phyloP scores from a whole-genome alignment of 2,888 invertebrate species.

The Holacanthella duospinosa region DNA sequence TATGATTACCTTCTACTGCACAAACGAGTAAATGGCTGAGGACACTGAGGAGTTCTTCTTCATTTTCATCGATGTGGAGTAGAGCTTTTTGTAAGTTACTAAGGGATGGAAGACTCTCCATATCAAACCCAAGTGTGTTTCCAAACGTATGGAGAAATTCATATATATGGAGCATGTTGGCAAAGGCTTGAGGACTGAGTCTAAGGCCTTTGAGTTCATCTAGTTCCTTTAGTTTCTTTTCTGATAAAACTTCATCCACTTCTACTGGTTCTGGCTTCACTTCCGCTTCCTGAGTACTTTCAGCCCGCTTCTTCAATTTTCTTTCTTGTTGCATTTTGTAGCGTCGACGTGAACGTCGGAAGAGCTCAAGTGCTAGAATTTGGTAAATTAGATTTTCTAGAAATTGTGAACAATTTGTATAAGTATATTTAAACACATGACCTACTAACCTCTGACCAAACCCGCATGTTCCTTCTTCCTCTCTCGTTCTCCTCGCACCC shows the following conservation, averaged over 20 bases:
- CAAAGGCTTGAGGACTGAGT: conserved; percentile 77
- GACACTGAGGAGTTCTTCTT: conserved; percentile 73
- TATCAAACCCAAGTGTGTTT: conserved; percentile 78
- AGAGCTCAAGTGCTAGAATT: conserved; percentile 25
- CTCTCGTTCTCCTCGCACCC: conserved; percentile 62
- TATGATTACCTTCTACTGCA: conserved; percentile 56
- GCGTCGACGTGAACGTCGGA: conserved; percentile 21
- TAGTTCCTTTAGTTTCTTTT: conserved; percentile 45
- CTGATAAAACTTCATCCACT: conserved; percentile 14
- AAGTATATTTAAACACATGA: neutral
- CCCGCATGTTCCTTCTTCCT: conserved; percentile 81
- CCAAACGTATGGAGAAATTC: conserved; percentile 95
- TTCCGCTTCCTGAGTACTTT: conserved; percentile 14
- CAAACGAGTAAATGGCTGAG: conserved; percentile 81
- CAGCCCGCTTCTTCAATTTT: conserved; percentile 19
- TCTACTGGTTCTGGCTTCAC: conserved; percentile 10
- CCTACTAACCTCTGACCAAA: conserved; percentile 50
- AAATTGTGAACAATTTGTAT: neutral
- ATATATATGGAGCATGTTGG: conserved; percentile 85
- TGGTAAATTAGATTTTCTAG: conserved; percentile 1
- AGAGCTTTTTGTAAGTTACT: conserved; percentile 77
- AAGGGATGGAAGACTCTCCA: conserved; percentile 75
- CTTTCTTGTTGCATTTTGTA: conserved; percentile 23
- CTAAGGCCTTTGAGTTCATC: conserved; percentile 68
- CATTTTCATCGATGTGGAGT: conserved; percentile 65